Percentiles rank a stretch among this genome's conserved stretches.
Evolutionary conservation across 1,140 invertebrate species (phyloP).

Genomic region (Zaprionus capensis): DNA sequence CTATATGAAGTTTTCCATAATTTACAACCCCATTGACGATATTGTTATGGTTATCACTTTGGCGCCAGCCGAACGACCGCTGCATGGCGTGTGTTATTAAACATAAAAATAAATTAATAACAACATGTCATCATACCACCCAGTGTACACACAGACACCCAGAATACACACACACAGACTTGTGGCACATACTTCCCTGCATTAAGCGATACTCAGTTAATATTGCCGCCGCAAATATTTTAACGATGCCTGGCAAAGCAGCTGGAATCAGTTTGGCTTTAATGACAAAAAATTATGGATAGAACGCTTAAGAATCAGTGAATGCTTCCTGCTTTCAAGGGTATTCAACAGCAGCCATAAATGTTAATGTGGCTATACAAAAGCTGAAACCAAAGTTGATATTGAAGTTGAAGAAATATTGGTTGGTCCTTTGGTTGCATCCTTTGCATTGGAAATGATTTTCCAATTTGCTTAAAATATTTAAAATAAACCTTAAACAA

Average conservation of each 20-base stretch:
- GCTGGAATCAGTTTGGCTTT: conserved; percentile 3
- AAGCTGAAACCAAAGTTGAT: not conserved
- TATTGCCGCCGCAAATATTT: conserved; percentile 46
- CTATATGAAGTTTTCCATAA: conserved; percentile 34
- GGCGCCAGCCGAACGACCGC: conserved; percentile 29
- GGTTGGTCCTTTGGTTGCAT: too few relatives aligned
- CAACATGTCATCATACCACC: conserved; percentile 14
- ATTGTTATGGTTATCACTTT: conserved; percentile 47
- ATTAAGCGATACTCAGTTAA: conserved; percentile 44
- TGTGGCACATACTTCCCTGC: not conserved
- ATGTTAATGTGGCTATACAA: not conserved
- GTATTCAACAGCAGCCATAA: not conserved
- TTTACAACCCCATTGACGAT: conserved; percentile 35
- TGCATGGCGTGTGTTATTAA: conserved; percentile 26
- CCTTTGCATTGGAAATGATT: too few relatives aligned
- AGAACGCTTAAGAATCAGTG: not conserved
- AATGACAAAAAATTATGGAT: conserved; percentile 16
- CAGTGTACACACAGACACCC: not conserved
- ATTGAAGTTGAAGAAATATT: too few relatives aligned
- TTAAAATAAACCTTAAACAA: too few relatives aligned
- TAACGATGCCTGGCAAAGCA: conserved; percentile 32
- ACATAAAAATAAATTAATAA: conserved; percentile 51
- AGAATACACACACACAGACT: conserved; percentile 4
- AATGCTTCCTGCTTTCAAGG: not conserved
- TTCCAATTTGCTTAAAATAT: too few relatives aligned